Evolutionary conservation across 2,113 vertebrate genomes (phyloP).

Genomic region (Anoura caudifer): DNA sequence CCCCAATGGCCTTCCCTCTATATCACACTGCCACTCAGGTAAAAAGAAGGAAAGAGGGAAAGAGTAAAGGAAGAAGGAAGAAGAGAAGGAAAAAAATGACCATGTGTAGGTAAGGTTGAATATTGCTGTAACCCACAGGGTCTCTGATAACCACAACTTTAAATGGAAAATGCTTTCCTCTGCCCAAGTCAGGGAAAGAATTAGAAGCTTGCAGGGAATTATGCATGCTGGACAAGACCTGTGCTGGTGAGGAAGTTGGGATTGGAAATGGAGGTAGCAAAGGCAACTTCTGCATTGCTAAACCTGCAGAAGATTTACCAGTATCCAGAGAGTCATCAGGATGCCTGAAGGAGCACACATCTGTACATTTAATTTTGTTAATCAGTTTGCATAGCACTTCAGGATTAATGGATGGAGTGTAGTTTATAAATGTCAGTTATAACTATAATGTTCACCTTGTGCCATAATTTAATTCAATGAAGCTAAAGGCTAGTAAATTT

Average conservation of each 20-base stretch:
- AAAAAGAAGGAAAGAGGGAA: fast-evolving
- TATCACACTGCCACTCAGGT: background rate
- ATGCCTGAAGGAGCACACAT: background rate
- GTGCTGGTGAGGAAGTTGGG: background rate
- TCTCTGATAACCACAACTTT: background rate
- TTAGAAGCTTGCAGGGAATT: background rate
- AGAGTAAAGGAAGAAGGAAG: background rate
- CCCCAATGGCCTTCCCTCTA: background rate
- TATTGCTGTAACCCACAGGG: background rate
- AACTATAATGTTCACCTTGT: slow-evolving; percentile 62
- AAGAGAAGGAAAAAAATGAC: background rate
- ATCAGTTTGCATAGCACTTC: slow-evolving; percentile 54
- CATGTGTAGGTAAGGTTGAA: background rate
- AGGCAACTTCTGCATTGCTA: background rate
- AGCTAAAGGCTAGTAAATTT: slow-evolving; percentile 75
- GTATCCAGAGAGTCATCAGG: background rate
- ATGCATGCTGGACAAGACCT: background rate
- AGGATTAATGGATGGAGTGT: slow-evolving; percentile 61
- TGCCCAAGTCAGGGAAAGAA: background rate
- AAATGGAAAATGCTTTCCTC: background rate
- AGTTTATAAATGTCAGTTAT: slow-evolving; percentile 70
- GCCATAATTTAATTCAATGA: slow-evolving; percentile 70
- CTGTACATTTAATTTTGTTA: slow-evolving; percentile 59
- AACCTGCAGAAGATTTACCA: background rate
- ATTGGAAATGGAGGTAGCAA: background rate